Evolutionary conservation across 1,140 invertebrate genomes (phyloP).

Genomic region (Trinorchestia longiramus): DNA sequence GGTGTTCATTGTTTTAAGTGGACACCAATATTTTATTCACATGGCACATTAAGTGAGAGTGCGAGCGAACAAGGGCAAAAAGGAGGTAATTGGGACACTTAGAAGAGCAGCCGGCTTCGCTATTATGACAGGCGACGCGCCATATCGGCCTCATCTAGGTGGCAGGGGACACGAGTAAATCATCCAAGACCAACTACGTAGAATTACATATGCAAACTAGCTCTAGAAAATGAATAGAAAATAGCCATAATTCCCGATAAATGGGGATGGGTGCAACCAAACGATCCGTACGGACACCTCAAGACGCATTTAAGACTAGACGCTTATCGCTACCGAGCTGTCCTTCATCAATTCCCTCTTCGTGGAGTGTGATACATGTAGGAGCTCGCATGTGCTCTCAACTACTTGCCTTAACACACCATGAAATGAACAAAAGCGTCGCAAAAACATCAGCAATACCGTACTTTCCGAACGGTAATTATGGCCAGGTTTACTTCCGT

Average conservation of each 20-base stretch:
- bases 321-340: not conserved
- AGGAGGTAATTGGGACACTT: constrained; percentile 23
- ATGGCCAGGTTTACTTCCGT: not conserved
- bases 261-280: not conserved
- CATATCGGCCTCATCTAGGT: constrained; percentile 23
- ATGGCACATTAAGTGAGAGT: not conserved
- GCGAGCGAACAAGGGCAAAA: not conserved
- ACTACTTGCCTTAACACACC: not conserved
- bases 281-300: constrained; percentile 7
- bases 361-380: constrained; percentile 23
- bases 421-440: not conserved
- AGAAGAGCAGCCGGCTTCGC: not conserved
- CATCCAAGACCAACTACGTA: constrained; percentile 8
- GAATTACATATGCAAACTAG: constrained; percentile 54
- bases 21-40: not conserved
- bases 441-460: not conserved
- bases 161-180: constrained; percentile 17
- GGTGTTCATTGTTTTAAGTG: not conserved
- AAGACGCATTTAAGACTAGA: not conserved
- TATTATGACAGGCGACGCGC: constrained; percentile 27
- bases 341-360: not conserved
- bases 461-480: not conserved
- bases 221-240: constrained; percentile 33
- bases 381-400: not conserved
- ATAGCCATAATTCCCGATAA: constrained; percentile 15